phyloP scores from a whole-genome alignment of 2,113 vertebrate genomes.

The Albula glossodonta region DNA sequence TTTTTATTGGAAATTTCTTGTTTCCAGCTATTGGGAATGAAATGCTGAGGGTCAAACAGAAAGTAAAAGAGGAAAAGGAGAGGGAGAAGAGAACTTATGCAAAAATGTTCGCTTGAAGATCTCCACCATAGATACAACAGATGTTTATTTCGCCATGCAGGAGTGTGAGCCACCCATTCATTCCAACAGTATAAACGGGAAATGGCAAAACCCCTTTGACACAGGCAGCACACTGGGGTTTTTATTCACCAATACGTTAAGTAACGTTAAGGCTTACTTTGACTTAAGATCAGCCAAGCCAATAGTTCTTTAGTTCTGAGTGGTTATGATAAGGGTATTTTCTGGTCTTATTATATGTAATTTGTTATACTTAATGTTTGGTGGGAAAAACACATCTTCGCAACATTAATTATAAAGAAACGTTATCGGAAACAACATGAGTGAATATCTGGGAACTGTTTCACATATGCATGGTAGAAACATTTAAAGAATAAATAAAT shows the following conservation, averaged over 20 bases:
- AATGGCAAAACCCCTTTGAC: not conserved
- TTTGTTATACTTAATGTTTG: not conserved
- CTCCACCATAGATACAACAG: not conserved
- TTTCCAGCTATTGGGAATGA: conserved; percentile 86
- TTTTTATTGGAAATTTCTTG: conserved; percentile 28
- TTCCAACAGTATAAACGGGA: not conserved
- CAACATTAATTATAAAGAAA: not conserved
- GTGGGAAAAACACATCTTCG: not conserved
- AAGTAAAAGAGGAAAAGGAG: conserved; percentile 92
- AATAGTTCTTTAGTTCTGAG: not conserved
- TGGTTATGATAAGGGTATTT: not conserved
- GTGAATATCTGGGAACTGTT: not conserved
- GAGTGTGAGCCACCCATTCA: not conserved
- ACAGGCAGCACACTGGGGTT: not conserved
- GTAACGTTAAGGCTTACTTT: not conserved
- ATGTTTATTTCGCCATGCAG: not conserved
- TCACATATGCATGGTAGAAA: not conserved
- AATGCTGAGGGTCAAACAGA: conserved; percentile 87
- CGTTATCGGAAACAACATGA: not conserved
- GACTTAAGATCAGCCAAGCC: not conserved
- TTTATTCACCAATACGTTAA: not conserved
- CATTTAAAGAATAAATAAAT: not conserved
- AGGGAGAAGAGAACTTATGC: conserved; percentile 92
- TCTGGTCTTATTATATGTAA: not conserved
- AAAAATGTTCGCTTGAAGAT: conserved; percentile 90